Conservation (phyloP, 2,113 vertebrate genomes). For the Phyllostomus discolor region DNA sequence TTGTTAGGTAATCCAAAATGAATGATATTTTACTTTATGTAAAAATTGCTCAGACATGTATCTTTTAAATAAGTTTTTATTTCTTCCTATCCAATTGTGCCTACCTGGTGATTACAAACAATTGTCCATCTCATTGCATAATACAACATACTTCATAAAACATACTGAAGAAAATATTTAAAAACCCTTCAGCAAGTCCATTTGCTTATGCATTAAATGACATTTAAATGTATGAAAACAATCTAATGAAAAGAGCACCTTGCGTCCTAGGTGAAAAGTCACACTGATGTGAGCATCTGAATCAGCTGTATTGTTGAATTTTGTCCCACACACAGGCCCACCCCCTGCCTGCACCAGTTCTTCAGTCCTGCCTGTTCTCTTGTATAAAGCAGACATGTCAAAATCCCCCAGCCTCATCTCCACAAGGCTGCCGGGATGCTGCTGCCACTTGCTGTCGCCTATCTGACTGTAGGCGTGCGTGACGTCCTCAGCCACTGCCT, state of each 20-base stretch:
- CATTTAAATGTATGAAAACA: slow-evolving; percentile 7
- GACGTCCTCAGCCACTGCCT: neutral
- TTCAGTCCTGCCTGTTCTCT: neutral
- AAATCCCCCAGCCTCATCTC: rapidly evolving
- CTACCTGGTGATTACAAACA: neutral
- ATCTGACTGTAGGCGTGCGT: neutral
- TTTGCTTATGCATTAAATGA: neutral
- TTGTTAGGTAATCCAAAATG: slow-evolving; percentile 18
- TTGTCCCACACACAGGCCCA: neutral
- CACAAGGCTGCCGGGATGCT: too few relatives aligned
- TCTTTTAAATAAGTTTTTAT: neutral
- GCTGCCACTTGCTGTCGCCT: neutral
- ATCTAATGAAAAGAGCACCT: neutral
- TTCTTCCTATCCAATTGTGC: neutral
- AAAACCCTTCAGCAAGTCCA: neutral
- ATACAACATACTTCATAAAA: neutral
- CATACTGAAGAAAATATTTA: neutral
- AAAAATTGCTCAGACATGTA: neutral
- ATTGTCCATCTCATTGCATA: neutral
- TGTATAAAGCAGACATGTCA: neutral
- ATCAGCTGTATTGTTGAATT: neutral
- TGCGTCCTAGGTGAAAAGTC: neutral
- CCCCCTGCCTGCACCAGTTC: neutral
- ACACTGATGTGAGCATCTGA: neutral
- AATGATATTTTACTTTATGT: neutral